phyloP scores from a whole-genome alignment of 2,797 vertebrate species.

The Leptoclinus maculatus region DNA sequence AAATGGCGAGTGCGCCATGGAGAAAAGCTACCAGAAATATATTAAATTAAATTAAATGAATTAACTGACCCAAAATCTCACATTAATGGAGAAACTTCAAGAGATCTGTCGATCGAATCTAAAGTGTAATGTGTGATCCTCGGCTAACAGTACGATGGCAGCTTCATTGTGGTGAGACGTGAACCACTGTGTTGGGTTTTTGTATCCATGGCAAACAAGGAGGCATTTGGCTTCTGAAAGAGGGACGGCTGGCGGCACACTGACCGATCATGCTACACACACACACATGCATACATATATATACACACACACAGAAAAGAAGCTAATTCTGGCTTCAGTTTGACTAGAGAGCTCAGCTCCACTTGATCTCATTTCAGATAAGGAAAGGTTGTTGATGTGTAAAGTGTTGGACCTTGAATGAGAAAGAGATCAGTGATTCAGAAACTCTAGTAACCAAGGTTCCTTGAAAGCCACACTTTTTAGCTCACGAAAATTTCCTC shows the following conservation, averaged over 20 bases:
- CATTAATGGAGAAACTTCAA: neutral
- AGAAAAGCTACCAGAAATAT: neutral
- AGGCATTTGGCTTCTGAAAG: conserved; percentile 67
- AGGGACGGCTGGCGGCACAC: conserved; percentile 54
- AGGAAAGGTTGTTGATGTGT: neutral
- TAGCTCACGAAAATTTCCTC: conserved; percentile 16
- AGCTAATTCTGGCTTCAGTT: neutral
- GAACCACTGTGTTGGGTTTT: conserved; percentile 40
- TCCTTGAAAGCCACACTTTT: conserved; percentile 47
- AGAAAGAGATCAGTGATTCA: conserved; percentile 20
- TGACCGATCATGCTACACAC: conserved; percentile 32
- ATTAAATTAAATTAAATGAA: neutral
- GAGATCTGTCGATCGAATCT: neutral
- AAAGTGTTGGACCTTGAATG: neutral
- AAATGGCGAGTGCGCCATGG: neutral
- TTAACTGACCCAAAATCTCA: neutral
- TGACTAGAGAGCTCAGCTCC: neutral
- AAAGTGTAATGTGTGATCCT: neutral
- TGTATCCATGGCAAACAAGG: conserved; percentile 57
- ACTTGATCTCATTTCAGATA: neutral
- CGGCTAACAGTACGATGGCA: neutral
- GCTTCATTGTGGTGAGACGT: neutral
- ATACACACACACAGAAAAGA: conserved; percentile 10
- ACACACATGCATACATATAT: neutral
- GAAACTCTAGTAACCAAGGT: conserved; percentile 17